Percentiles rank a stretch among this genome's conserved stretches.
These are phyloP conservation scores for Dryadula phaetusa DNA, from an alignment of 2,888 invertebrate species.

Conservation along the genomic window DNA sequence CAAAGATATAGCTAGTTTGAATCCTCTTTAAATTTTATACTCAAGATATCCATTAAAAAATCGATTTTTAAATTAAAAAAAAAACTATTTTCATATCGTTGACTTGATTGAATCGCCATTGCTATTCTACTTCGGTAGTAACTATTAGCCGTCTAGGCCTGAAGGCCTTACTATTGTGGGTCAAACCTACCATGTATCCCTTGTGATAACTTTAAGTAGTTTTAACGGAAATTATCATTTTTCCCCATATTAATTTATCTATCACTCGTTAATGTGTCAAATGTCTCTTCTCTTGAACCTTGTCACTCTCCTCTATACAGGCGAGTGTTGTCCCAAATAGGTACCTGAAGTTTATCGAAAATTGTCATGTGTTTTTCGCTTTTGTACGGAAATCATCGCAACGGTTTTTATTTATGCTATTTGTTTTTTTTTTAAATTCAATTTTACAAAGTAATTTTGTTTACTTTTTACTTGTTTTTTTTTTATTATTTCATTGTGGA, in stretches of 20 bases:
- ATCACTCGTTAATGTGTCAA: constrained; percentile 52
- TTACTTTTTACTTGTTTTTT: constrained; percentile 50
- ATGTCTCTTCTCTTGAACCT: constrained; percentile 44
- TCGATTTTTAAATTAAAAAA: neutral
- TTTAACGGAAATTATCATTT: constrained; percentile 38
- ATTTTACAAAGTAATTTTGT: constrained; percentile 41
- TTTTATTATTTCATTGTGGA: constrained; percentile 56
- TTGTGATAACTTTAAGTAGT: constrained; percentile 65
- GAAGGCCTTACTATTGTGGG: constrained; percentile 49
- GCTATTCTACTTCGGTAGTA: constrained; percentile 18
- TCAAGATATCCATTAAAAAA: neutral
- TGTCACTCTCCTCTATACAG: constrained; percentile 22
- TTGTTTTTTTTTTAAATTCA: constrained; percentile 50
- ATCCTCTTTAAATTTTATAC: neutral
- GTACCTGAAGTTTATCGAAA: constrained; percentile 77
- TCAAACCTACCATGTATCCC: constrained; percentile 62
- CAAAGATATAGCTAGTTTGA: no score
- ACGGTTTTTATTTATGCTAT: constrained; percentile 43
- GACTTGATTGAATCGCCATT: constrained; percentile 14
- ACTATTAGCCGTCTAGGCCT: constrained; percentile 29
- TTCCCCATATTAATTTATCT: constrained; percentile 42
- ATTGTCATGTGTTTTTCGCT: constrained; percentile 50
- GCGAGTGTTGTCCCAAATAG: constrained; percentile 65
- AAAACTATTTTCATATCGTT: neutral
- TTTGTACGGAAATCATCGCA: constrained; percentile 46